A percentile compares a stretch with the other conserved stretches of the same genome.
phyloP scores from a whole-genome alignment of 2,888 invertebrate genomes.

The Rhabditophanes sp. region DNA sequence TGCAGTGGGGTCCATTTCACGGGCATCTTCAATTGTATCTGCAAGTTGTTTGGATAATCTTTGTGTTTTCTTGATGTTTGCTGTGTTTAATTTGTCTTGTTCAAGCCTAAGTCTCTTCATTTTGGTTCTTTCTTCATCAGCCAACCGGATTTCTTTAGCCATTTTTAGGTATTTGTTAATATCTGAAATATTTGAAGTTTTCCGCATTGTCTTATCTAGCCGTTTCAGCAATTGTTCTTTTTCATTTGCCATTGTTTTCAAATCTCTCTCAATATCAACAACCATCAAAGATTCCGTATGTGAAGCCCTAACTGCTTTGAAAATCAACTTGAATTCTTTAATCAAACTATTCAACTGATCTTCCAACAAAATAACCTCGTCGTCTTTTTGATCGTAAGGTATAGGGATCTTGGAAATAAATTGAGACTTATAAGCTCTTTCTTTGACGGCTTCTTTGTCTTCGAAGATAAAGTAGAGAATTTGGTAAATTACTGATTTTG shows the following conservation, averaged over 20 bases:
- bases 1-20: too few relatives aligned
- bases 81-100: too few relatives aligned
- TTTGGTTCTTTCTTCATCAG: too few relatives aligned
- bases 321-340: constrained; percentile 18
- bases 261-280: constrained; percentile 65
- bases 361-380: not conserved
- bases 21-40: too few relatives aligned
- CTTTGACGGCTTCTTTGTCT: constrained; percentile 59
- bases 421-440: constrained; percentile 56
- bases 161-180: constrained; percentile 36
- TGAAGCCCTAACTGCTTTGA: not conserved
- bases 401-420: not conserved
- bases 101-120: too few relatives aligned
- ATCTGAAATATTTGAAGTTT: constrained; percentile 23
- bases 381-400: constrained; percentile 1
- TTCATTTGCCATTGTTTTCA: constrained; percentile 57
- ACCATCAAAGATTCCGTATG: constrained; percentile 53
- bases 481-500: constrained; percentile 60
- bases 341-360: constrained; percentile 19
- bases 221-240: constrained; percentile 59
- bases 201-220: constrained; percentile 50
- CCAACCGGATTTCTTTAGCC: constrained; percentile 50
- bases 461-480: constrained; percentile 65
- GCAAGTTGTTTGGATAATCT: too few relatives aligned
- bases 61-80: too few relatives aligned